These are phyloP conservation scores for Hypotaenidia okinawae DNA, from an alignment of 2,797 vertebrate species.

Conservation along the genomic window DNA sequence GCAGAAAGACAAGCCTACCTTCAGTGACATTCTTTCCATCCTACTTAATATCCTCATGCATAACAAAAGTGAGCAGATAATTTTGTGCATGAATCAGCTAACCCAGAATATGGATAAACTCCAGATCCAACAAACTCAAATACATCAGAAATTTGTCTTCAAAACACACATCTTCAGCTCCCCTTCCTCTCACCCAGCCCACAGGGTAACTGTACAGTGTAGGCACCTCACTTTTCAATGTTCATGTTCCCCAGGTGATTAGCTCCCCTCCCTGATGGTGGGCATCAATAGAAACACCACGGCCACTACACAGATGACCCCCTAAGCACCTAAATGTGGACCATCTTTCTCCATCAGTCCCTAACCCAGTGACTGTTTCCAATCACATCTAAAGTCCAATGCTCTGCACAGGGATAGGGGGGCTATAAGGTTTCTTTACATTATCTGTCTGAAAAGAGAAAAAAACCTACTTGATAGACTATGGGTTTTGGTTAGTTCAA, in stretches of 20 bases:
- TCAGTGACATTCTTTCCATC: neutral
- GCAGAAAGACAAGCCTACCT: neutral
- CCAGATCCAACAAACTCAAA: neutral
- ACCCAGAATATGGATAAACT: neutral
- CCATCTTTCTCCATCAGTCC: neutral
- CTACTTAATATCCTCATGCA: neutral
- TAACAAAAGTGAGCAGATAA: neutral
- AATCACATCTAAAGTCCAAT: accelerated
- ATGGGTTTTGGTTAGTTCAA: neutral
- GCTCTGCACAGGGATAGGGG: neutral
- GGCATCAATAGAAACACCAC: neutral
- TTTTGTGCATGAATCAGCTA: neutral
- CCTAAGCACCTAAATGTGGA: neutral
- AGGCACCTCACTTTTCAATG: neutral
- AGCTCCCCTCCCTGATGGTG: neutral
- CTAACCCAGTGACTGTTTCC: neutral
- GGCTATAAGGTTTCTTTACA: neutral
- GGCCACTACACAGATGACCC: neutral
- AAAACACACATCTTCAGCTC: neutral
- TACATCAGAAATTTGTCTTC: neutral
- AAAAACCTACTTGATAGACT: neutral
- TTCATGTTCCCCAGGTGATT: neutral
- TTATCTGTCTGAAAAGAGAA: neutral
- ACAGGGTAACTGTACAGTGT: too few relatives aligned
- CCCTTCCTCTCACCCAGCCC: neutral